Evolutionary conservation across 1,140 invertebrate genomes (phyloP).

Genomic region (Neodiprion virginianus): DNA sequence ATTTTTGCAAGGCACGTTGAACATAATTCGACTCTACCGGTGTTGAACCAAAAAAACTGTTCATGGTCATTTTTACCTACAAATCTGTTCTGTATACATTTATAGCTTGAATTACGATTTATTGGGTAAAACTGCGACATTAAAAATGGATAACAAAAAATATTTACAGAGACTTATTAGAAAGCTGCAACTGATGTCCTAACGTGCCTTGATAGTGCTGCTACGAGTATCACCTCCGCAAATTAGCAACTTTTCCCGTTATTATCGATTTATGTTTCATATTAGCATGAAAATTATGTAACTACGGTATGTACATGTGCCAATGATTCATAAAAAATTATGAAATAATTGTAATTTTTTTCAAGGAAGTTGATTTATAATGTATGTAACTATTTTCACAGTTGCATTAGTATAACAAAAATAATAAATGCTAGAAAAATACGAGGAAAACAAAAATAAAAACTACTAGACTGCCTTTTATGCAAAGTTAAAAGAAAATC

Average conservation of each 20-base stretch:
- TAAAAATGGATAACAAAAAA: background rate
- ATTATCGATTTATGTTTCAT: background rate
- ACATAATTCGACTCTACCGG: background rate
- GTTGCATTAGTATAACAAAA: background rate
- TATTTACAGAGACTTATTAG: background rate
- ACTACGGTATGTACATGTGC: background rate
- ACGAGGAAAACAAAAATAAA: background rate
- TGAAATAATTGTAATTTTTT: background rate
- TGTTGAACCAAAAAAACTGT: too few relatives aligned
- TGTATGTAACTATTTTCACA: background rate
- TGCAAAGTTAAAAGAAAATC: background rate
- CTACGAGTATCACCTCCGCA: background rate
- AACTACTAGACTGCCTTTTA: background rate
- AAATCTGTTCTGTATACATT: too few relatives aligned
- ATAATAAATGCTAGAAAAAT: background rate
- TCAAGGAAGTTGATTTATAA: background rate
- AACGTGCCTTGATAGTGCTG: slow-evolving; percentile 1
- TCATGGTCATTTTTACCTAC: too few relatives aligned
- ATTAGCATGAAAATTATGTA: background rate
- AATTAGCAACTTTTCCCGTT: background rate
- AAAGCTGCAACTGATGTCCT: background rate
- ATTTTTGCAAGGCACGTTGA: background rate
- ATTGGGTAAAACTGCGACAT: too few relatives aligned
- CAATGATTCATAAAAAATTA: background rate
- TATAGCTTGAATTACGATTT: too few relatives aligned